Evolutionary conservation across 1,140 invertebrate species (phyloP), one percentile per base, ranked within the genome.

Genomic region (Aphaenogaster floridana): DNA sequence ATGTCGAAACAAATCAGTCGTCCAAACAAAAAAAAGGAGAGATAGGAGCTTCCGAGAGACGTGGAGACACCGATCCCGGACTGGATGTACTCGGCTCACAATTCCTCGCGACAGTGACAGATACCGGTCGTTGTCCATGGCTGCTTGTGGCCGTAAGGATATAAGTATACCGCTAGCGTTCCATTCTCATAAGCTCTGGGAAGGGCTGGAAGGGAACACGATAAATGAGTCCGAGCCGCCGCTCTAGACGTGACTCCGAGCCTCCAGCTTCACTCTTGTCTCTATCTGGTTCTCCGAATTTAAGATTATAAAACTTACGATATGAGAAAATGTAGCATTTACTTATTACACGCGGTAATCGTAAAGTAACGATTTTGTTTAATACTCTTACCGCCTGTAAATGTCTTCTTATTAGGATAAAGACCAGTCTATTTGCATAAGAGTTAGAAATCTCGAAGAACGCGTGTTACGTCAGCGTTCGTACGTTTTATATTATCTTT

Each of bases 141-240:
- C 39, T 85, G 89, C 54, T 77, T 28, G 57, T 45, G 57, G 52
- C 88, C 80, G 68, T 52, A 79, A 63, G 78, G 7, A 74, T 92
- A 92, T 90, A 89, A 91, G 89, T 92, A 90, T 92, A 90, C 90
- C 59, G 72, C 79, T 90, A 88, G 80, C 88, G 91, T 92, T 91
- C 89, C 86, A 83, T 89, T 93, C 91, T 87, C 88, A 80, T 90
- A 90, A 91, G 80, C 72, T 87, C 86, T 52, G 74, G 52, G 85
- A 85, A 79, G 72, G 79, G 39, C 8, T 54, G 34, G 64, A 71
- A 61, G 68, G 87, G 69, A 68, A 77, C 74, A 87, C 76, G 88
- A 93, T 90, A 92, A 93, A 93, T 92, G 89, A 93, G 79, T 80
- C 74, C 89, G 87, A 91, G 86, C 72, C 89, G 88, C 84, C 84